Evolutionary conservation across 2,888 invertebrate genomes (phyloP).

Genomic region (Agrotis exclamationis): DNA sequence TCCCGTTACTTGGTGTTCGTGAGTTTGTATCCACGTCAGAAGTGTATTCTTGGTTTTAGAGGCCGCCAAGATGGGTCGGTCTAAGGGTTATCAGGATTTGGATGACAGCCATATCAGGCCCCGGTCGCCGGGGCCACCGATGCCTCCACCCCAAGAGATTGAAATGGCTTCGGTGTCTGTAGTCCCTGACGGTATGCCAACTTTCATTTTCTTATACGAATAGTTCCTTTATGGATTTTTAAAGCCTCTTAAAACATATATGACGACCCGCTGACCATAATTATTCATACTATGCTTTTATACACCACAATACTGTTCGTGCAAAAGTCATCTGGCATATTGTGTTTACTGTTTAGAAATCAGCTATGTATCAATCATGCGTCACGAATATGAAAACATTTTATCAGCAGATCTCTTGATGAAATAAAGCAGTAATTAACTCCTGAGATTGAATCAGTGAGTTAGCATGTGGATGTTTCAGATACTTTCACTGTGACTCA

Average conservation of each 20-base stretch:
- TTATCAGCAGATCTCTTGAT: slow-evolving; percentile 39
- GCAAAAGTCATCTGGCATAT: not conserved
- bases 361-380: slow-evolving; percentile 35
- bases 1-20: slow-evolving; percentile 78
- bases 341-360: slow-evolving; percentile 53
- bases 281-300: slow-evolving; percentile 6
- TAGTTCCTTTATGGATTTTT: slow-evolving; percentile 8
- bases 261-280: no score
- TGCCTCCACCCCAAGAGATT: slow-evolving; percentile 92
- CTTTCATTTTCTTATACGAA: slow-evolving; percentile 36
- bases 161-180: slow-evolving; percentile 96
- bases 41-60: slow-evolving; percentile 59
- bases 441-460: slow-evolving; percentile 16
- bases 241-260: slow-evolving; percentile 14
- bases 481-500: slow-evolving; percentile 97
- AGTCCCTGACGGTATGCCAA: slow-evolving; percentile 93
- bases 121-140: slow-evolving; percentile 80
- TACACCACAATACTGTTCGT: not conserved
- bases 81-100: slow-evolving; percentile 92
- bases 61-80: slow-evolving; percentile 84
- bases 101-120: slow-evolving; percentile 87
- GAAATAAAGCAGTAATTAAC: slow-evolving; percentile 26
- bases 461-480: slow-evolving; percentile 78
- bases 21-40: slow-evolving; percentile 80
- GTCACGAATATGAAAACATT: slow-evolving; percentile 34